phyloP scores from a whole-genome alignment of 2,113 vertebrate genomes.

The Meriones unguiculatus region DNA sequence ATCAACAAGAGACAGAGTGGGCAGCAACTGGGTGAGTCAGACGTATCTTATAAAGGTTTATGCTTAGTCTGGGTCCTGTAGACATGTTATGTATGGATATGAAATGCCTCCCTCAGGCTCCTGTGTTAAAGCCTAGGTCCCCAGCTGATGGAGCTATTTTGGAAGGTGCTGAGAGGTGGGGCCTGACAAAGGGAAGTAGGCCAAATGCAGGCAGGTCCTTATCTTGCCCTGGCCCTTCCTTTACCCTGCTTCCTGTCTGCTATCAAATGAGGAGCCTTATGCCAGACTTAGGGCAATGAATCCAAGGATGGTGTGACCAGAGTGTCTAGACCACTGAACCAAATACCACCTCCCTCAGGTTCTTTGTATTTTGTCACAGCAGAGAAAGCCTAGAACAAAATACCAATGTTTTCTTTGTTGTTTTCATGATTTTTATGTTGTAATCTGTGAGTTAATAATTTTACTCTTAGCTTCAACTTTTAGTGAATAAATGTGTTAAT shows the following conservation, averaged over 20 bases:
- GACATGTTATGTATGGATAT: neutral
- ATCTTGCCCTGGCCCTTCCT: neutral
- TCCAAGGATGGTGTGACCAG: neutral
- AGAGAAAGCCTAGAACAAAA: neutral
- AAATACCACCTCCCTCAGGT: neutral
- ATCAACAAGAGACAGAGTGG: neutral
- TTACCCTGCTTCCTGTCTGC: neutral
- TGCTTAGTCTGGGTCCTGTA: neutral
- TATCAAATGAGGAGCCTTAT: neutral
- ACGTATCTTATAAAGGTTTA: neutral
- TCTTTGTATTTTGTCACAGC: neutral
- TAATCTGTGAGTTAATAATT: neutral
- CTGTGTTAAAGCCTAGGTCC: neutral
- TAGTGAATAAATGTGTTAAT: neutral
- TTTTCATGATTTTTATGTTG: neutral
- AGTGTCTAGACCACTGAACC: neutral
- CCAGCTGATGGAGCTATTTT: neutral
- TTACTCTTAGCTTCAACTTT: slow-evolving; percentile 16
- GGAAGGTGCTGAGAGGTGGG: neutral
- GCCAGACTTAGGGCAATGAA: neutral
- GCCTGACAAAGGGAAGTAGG: neutral
- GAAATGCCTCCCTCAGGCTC: neutral
- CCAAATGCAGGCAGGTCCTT: neutral
- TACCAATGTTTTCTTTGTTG: neutral
- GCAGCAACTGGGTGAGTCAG: neutral